Base-by-base conservation (phyloP, 2,888 invertebrate species). In the Tetragonisca angustula region DNA sequence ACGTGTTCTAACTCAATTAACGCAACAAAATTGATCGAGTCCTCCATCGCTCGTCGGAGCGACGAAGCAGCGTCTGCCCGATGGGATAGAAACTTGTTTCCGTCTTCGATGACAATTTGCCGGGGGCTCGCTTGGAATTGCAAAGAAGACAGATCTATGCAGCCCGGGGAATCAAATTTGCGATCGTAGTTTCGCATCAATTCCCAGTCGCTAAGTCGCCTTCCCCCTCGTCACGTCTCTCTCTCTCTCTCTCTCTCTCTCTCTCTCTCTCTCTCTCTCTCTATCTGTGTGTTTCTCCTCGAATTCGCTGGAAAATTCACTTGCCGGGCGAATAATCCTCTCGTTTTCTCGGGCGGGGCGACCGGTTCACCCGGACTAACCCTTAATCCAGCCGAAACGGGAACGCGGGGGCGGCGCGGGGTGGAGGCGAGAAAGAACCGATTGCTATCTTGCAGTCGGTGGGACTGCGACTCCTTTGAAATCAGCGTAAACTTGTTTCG, bases 401-500 rank as follows among this genome's bases (percentile, higher is more conserved):
- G 84, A 73, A 79, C 59, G 43, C 61, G 61, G 17, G 6, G 13
- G 59, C 6, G 24, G 15, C 62, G 19, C 21, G 64, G 52, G 54
- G n/a, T n/a, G n/a, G 69, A 52, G 27, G 52, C 11, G 17, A 49
- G 54, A 79, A 76, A 69, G 67, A 56, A 43, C 43, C 70, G 67
- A 70, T 81, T 62, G 69, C 64, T 43, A 43, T 84, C 64, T 68
- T 71, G 62, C 64, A 36, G 50, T 17, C 74, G 69, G 75, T 59
- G 72, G 72, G 56, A 15, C 70, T 24, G 56, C 32, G 71, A 68
- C 64, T 75, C 85, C 72, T 84, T 86, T 81, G 80, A 87, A 86
- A 87, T 84, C 76, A 81, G 70, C 71, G 90, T 89, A 90, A 91
- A 90, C 90, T 88, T 83, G 88, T 90, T 90, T 88, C 79, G 71